Percentiles rank a stretch among this genome's conserved stretches.
phyloP scores from a whole-genome alignment of 2,888 invertebrate genomes.

The Euplagia quadripunctaria region DNA sequence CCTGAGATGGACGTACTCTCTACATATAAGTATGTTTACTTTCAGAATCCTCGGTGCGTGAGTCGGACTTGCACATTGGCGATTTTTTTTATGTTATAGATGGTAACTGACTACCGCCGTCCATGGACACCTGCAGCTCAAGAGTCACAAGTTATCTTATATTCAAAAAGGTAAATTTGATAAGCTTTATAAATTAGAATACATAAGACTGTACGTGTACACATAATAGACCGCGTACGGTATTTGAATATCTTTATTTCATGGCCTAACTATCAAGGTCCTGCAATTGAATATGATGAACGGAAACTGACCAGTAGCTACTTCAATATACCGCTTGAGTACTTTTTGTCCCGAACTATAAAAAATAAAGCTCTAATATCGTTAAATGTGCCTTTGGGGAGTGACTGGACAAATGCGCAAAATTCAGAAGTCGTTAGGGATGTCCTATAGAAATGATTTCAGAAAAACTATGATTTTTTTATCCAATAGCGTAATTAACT shows the following conservation, averaged over 20 bases:
- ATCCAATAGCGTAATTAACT: neutral
- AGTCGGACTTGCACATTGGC: neutral
- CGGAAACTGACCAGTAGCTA: constrained; percentile 72
- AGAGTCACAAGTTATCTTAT: neutral
- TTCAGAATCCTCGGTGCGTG: no score
- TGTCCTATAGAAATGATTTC: constrained; percentile 45
- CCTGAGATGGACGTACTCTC: no score
- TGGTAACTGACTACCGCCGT: neutral
- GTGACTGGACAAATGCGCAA: constrained; percentile 82
- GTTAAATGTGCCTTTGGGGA: constrained; percentile 86
- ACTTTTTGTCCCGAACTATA: constrained; percentile 85
- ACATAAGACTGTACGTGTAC: no score
- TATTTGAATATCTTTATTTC: neutral
- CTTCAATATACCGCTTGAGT: constrained; percentile 77
- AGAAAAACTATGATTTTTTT: neutral
- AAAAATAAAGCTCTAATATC: constrained; percentile 87
- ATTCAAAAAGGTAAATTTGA: neutral
- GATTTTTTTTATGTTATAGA: neutral
- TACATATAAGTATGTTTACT: no score
- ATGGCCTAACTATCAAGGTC: neutral
- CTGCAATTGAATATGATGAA: constrained; percentile 69
- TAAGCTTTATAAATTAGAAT: neutral
- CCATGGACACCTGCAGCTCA: no score
- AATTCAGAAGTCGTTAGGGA: constrained; percentile 71
- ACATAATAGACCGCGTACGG: no score